Evolutionary conservation across 2,888 invertebrate genomes (phyloP).

Genomic region (Malthinus seriepunctatus): DNA sequence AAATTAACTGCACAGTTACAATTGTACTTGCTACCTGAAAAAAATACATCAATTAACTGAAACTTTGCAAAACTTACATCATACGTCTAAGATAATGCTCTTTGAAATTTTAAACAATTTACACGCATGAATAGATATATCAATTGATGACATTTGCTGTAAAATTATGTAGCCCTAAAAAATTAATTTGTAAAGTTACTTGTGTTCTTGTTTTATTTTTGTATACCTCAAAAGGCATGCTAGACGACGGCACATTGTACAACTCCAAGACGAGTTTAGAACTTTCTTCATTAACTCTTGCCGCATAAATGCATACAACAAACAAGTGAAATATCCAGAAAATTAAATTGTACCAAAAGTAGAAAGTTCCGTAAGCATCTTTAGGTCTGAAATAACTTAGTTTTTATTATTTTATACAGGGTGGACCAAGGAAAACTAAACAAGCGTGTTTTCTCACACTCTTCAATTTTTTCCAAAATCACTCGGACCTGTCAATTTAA

Average conservation of each 20-base stretch:
- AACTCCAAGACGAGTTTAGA: neutral
- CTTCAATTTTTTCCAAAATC: too few species aligned
- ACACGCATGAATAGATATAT: too few species aligned
- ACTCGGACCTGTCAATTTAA: too few species aligned
- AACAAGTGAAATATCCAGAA: neutral
- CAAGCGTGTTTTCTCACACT: too few species aligned
- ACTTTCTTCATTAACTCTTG: constrained; percentile 3
- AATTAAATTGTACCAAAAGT: neutral
- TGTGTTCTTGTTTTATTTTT: neutral
- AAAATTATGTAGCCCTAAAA: constrained; percentile 21
- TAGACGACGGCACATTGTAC: neutral
- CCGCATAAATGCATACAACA: neutral
- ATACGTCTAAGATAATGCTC: too few species aligned
- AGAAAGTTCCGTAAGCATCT: neutral
- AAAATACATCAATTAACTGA: too few species aligned
- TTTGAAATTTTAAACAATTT: too few species aligned
- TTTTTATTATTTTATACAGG: neutral
- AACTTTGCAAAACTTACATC: too few species aligned
- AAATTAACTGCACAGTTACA: too few species aligned
- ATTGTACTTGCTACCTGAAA: too few species aligned
- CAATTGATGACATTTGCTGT: neutral
- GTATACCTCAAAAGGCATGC: neutral
- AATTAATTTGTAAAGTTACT: neutral
- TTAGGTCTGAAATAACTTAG: neutral
- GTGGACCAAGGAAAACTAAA: neutral